Evolutionary conservation across 2,113 vertebrate genomes (phyloP).

Genomic region (Nothobranchius furzeri): DNA sequence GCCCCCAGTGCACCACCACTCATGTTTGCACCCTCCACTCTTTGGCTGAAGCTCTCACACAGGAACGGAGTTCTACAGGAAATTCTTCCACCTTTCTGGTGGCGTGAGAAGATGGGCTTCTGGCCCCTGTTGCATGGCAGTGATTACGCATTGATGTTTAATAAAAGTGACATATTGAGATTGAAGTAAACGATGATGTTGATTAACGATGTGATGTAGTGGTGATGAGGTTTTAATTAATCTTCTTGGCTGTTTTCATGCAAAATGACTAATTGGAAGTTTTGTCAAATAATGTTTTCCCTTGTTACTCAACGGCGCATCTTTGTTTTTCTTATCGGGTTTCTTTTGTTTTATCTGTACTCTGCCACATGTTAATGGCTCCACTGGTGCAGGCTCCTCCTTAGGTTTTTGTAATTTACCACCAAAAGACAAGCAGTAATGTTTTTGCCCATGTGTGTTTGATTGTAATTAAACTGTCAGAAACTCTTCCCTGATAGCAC

Average conservation of each 20-base stretch:
- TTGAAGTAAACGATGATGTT: conserved; percentile 52
- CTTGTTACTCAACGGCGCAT: not conserved
- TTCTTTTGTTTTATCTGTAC: not conserved
- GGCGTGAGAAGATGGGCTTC: not conserved
- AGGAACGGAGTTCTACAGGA: not conserved
- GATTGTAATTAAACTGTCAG: no score
- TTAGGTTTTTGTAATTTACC: no score
- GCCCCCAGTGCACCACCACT: not conserved
- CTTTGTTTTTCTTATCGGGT: not conserved
- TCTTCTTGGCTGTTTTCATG: conserved; percentile 34
- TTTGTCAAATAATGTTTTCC: conserved; percentile 8
- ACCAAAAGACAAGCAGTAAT: no score
- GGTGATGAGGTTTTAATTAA: conserved; percentile 34
- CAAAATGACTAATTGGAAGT: conserved; percentile 26
- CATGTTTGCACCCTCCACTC: conserved; percentile 1
- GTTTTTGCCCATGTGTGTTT: no score
- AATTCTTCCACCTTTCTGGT: not conserved
- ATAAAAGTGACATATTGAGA: conserved; percentile 52
- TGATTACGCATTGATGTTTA: conserved; percentile 34
- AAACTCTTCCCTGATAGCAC: no score
- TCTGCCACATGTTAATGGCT: no score
- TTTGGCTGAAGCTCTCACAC: not conserved
- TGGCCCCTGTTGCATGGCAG: conserved; percentile 8
- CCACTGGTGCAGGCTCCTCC: no score
- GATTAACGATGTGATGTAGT: conserved; percentile 36